Evolutionary conservation across 2,888 invertebrate species (phyloP), one percentile per base, ranked within the genome.

Genomic region (Latrodectus elegans): DNA sequence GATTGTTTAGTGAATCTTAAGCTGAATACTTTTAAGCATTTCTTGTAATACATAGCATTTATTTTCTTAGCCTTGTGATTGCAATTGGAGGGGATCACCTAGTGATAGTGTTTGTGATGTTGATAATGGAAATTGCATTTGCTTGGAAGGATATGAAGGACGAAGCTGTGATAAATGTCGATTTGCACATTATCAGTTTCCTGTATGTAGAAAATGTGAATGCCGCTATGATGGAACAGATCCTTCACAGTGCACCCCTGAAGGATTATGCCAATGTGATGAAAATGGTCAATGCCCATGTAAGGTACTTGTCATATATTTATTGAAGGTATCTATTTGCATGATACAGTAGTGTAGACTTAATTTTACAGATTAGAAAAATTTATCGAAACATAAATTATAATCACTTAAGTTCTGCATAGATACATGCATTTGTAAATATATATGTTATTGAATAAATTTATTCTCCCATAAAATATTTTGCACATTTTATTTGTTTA

Each of bases 141-240:
- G 93, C 83, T 90, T 91, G 38, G 91, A 91, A 71, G 92, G 93
- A 52, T 92, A 92, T 90, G 92, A 92, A 89, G 93, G 94, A 1
- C 93, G 94, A 1, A 94, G 94, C 88, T 99, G 99, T 93, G 95
- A 96, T 91, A 92, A 93, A 67, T 99, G 99, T 91, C 94, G 95
- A 4, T 93, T 94, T 11, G 99, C 98, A 0, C 96, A 95, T 93
- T 97, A 95, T 93, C 97, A 97, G 15, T 97, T 96, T 92, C 96
- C 98, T 8, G 94, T 95, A 90, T 98, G 99, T 92, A 94, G 95
- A 67, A 95, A 95, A 12, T 99, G 99, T 92, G 94, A 95, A 91
- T 99, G 99, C 92, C 94, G 95, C 91, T 92, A 93, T 0, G 95
- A 95, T 14, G 98, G 97, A 14, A 95, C 96, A 0, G 92, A 93